Evolutionary conservation across 2,797 vertebrate genomes (phyloP), one percentile per base, ranked within the genome.

Genomic region (Danio albolineatus): DNA sequence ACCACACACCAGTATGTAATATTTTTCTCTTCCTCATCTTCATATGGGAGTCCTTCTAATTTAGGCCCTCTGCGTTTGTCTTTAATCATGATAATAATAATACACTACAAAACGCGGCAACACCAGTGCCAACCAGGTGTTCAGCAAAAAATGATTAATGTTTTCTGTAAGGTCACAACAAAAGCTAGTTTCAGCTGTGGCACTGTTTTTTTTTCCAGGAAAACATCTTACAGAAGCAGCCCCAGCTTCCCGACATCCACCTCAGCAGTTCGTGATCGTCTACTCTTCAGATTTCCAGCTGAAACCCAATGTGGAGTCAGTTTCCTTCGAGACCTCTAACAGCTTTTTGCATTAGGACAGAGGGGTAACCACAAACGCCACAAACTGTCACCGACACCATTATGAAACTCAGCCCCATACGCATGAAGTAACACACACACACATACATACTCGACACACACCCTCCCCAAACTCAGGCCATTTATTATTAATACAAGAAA

Each of bases 401-500:
- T 74, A 76, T 79, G 78, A 69, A 60, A 82, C 57, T 70, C 66
- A 76, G 2, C 73, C 61, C 71, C 46, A 57, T 56, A 59, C 61
- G 39, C 53, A 76, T 51, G 53, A 65, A 53, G 62, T 71, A 54
- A 83, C 51, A 28, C 71, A 59, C 57, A 78, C 36, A 38, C 72
- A 77, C 65, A 67, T 59, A 61, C 51, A 62, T 36, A 62, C 62
- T 28, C 28, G 7, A 85, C 56, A 83, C 71, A 71, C 57, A 46
- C 70, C 76, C 49, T 79, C 60, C 80, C 86, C 83, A 14, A 43
- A 78, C 62, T 12, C 86, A 77, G 74, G 80, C 76, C 86, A 91
- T 94, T 89, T 91, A 92, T 93, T 93, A 93, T 92, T 93, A 92
- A 94, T 90, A 87, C 88, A 88, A 84, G 87, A 90, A 91, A 91